phyloP scores from a whole-genome alignment of 2,888 invertebrate species.

The Temnothorax unifasciatus region DNA sequence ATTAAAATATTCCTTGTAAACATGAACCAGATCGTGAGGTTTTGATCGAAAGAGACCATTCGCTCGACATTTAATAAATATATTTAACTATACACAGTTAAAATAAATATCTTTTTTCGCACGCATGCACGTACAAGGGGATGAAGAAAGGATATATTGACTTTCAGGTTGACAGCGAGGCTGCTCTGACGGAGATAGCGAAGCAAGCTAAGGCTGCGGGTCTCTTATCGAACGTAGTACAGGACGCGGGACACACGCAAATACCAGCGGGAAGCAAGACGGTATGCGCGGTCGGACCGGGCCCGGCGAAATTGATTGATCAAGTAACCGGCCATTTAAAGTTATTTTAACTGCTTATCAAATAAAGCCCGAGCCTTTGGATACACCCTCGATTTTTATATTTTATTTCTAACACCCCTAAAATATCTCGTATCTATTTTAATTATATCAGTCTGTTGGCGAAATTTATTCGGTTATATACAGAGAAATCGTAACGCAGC shows the following conservation, averaged over 20 bases:
- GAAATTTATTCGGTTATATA: background rate
- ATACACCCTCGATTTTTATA: conserved; percentile 42
- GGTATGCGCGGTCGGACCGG: conserved; percentile 97
- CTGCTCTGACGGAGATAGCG: conserved; percentile 90
- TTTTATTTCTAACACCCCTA: conserved; percentile 42
- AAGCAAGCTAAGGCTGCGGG: conserved; percentile 90
- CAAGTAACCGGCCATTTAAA: conserved; percentile 95
- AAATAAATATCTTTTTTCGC: conserved; percentile 42
- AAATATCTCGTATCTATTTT: background rate
- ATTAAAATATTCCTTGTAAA: conserved; percentile 6
- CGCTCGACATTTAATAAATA: conserved; percentile 17
- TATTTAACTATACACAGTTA: conserved; percentile 24
- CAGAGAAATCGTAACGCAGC: background rate
- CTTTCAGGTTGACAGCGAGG: conserved; percentile 90
- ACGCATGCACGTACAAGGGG: background rate
- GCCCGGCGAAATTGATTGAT: conserved; percentile 92
- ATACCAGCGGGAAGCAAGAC: conserved; percentile 95
- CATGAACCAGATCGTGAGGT: background rate
- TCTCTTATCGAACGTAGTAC: conserved; percentile 91
- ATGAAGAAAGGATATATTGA: conserved; percentile 3
- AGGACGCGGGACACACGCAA: conserved; percentile 98
- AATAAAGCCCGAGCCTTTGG: conserved; percentile 62
- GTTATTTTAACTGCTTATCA: conserved; percentile 89
- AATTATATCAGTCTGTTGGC: conserved; percentile 38
- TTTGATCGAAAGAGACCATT: conserved; percentile 16